phyloP scores from a whole-genome alignment of 92 coral and sea anemone species.

The Umimayanthus kanabou region DNA sequence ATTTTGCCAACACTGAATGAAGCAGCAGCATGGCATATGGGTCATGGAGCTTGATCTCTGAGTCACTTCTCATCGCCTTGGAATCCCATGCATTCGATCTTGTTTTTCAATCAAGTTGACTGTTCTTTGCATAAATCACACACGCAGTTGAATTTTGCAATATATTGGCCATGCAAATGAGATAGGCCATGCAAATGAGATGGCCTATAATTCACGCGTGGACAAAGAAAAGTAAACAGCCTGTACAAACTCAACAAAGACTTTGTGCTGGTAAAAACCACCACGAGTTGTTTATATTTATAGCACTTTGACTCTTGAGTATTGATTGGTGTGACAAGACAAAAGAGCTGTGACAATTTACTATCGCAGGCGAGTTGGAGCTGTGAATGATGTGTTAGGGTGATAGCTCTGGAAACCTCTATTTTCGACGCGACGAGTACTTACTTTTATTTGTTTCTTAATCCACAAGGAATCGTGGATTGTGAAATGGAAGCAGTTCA shows the following conservation, averaged over 20 bases:
- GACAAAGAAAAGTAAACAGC: conserved; percentile 28
- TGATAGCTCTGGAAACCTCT: background rate
- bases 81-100: conserved; percentile 13
- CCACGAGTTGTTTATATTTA: background rate
- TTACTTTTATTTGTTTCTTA: background rate
- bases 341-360: conserved; percentile 1
- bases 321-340: conserved; percentile 4
- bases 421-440: background rate
- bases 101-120: background rate
- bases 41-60: background rate
- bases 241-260: conserved; percentile 4
- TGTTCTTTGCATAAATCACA: conserved; percentile 34
- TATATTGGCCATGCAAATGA: conserved; percentile 32
- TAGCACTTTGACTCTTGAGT: background rate
- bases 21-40: background rate
- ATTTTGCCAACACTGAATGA: background rate
- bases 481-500: background rate
- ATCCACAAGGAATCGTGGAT: background rate
- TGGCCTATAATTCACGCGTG: background rate
- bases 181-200: conserved; percentile 32
- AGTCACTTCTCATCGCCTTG: conserved; percentile 10
- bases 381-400: conserved; percentile 19
- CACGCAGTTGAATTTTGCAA: background rate
- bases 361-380: background rate
- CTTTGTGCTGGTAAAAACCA: background rate